phyloP scores from a whole-genome alignment of 2,797 vertebrate species.

The Phrynocephalus forsythii region DNA sequence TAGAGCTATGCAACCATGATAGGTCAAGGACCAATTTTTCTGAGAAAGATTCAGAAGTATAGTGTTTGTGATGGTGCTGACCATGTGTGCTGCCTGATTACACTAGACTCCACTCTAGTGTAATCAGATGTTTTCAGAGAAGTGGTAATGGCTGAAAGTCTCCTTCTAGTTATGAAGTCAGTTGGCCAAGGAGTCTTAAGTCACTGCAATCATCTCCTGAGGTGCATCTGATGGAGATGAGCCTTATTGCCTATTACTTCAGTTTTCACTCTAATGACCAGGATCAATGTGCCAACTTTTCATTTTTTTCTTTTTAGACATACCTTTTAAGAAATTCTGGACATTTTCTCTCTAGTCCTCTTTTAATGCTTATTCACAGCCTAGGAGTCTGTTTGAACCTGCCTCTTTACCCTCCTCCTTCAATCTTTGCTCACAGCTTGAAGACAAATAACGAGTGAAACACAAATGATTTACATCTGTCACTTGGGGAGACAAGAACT shows the following conservation, averaged over 20 bases:
- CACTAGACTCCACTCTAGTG: accelerated
- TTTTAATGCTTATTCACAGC: not conserved
- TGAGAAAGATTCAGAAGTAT: slow-evolving; percentile 4
- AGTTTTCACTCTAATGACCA: not conserved
- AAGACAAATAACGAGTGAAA: not conserved
- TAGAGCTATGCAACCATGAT: not conserved
- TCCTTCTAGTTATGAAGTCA: not conserved
- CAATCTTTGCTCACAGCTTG: not conserved
- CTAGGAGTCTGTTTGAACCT: not conserved
- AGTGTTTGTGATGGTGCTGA: not conserved
- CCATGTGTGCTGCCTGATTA: not conserved
- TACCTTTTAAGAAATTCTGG: not conserved
- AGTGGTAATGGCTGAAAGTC: not conserved
- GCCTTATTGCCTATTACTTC: not conserved
- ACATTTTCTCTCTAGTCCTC: not conserved
- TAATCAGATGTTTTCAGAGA: not conserved
- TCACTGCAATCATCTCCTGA: not conserved
- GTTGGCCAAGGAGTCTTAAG: not conserved
- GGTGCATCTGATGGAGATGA: not conserved
- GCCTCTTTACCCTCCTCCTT: not conserved
- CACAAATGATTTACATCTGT: not conserved
- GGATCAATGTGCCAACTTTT: no score
- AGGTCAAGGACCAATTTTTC: slow-evolving; percentile 1
- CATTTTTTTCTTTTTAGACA: not conserved
- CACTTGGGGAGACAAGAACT: not conserved